These are phyloP conservation scores for Lycophotia porphyrea DNA, from an alignment of 2,888 invertebrate genomes.

Conservation along the genomic window DNA sequence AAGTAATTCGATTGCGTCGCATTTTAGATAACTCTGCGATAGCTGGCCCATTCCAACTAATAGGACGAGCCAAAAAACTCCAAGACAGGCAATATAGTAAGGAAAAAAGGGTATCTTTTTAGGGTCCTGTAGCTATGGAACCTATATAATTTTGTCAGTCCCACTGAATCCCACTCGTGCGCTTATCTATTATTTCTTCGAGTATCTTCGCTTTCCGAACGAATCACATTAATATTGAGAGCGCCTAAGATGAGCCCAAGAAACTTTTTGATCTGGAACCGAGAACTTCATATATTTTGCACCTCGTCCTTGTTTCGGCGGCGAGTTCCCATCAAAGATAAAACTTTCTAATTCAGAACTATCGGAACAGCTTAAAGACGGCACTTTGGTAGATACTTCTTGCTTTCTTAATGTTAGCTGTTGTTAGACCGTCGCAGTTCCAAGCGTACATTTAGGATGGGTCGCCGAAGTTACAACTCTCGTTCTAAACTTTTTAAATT, in stretches of 20 bases:
- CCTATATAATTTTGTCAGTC: conserved; percentile 29
- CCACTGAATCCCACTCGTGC: conserved; percentile 9
- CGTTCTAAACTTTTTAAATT: conserved; percentile 83
- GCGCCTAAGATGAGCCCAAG: conserved; percentile 6
- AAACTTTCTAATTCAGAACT: conserved; percentile 61
- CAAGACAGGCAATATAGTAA: conserved; percentile 35
- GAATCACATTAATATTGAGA: conserved; percentile 38
- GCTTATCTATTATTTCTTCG: conserved; percentile 41
- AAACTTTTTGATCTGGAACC: conserved; percentile 30
- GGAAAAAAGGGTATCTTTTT: conserved; percentile 45
- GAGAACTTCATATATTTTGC: conserved; percentile 40
- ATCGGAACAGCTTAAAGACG: conserved; percentile 61
- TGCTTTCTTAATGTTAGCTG: conserved; percentile 65
- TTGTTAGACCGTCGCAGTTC: conserved; percentile 62
- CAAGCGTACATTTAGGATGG: conserved; percentile 68
- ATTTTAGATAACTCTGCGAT: conserved; percentile 52
- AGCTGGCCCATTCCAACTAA: conserved; percentile 50
- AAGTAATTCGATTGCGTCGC: conserved; percentile 54
- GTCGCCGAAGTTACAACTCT: conserved; percentile 69
- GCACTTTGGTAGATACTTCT: conserved; percentile 52
- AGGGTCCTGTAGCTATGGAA: conserved; percentile 20
- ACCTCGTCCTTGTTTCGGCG: conserved; percentile 30
- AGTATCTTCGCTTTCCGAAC: conserved; percentile 8
- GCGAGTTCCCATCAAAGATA: conserved; percentile 50
- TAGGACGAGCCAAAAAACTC: conserved; percentile 44